Base-by-base conservation (phyloP, 2,888 invertebrate species). In the Dasypolia templi region DNA sequence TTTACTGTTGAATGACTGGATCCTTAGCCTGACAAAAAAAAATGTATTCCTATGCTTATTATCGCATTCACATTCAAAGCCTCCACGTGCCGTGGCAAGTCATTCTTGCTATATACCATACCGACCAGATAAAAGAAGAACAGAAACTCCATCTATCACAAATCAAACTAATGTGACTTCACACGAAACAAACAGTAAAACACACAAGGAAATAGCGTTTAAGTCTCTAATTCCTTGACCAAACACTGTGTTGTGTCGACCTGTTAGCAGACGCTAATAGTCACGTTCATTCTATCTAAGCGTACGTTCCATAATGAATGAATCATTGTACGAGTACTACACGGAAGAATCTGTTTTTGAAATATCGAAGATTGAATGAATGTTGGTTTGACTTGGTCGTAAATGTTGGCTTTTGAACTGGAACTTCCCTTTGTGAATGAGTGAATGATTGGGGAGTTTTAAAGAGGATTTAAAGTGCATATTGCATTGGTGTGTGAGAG, bases 221-320 rank as follows among this genome's bases (percentile, higher is more conserved):
- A 73, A 62, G 62, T 42, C 55, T 58, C 80, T 84, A 88, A 88
- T 77, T 61, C 35, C 29, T 70, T 71, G 68, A 64, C 55, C 76
- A 87, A 77, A 88, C 77, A 81, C 32, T 0, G 11, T 74, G 75
- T 81, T 74, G 29, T 79, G 63, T 76, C 62, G 77, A 82, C 67
- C 49, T 77, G 79, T 87, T 87, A 88, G 79, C 73, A 65, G 35
- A 42, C 49, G 73, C 72, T 86, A 86, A 87, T 81, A 80, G 68
- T 67, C 26, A 51, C 78, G 86, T 86, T 86, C 88, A 83, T 88
- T 88, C 84, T 82, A 84, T 78, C 67, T 65, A 63, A 44, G 49
- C 44, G 66, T 69, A 69, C 32, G 75, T 72, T 62, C 39, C 64
- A n/a, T 69, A 80, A 75, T 86, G 77, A 75, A 85, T 85, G 84